A percentile compares a stretch with the other conserved stretches of the same genome.
These are phyloP conservation scores for Calephelis perditalis DNA, from an alignment of 2,888 invertebrate genomes.

Conservation along the genomic window DNA sequence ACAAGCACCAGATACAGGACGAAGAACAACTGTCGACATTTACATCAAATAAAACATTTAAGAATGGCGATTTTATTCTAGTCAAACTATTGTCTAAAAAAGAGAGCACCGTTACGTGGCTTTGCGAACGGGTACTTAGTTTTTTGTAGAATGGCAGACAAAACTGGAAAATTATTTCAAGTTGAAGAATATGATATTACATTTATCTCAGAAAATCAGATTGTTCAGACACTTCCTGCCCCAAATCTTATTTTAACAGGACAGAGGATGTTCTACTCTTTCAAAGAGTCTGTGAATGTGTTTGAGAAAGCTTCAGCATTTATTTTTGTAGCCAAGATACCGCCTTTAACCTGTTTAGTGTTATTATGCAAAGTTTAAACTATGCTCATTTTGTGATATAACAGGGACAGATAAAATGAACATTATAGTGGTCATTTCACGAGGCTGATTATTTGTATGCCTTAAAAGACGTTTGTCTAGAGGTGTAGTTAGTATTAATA, in stretches of 20 bases:
- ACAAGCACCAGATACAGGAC: slow-evolving; percentile 39
- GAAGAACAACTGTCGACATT: slow-evolving; percentile 33
- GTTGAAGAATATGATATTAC: slow-evolving; percentile 20
- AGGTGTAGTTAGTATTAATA: too few species aligned
- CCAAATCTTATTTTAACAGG: slow-evolving; percentile 24
- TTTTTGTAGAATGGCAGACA: slow-evolving; percentile 20
- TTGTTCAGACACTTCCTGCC: slow-evolving; percentile 22
- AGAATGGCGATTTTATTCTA: neutral
- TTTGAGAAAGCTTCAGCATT: slow-evolving; percentile 5
- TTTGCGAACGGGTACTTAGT: slow-evolving; percentile 16
- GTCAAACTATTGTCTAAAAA: slow-evolving; percentile 15
- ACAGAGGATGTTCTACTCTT: slow-evolving; percentile 23
- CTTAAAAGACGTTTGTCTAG: neutral
- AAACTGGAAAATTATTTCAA: slow-evolving; percentile 23
- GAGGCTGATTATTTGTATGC: neutral
- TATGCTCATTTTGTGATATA: neutral
- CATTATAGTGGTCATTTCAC: neutral
- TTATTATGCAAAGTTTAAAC: neutral
- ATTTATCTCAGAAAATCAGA: slow-evolving; percentile 25
- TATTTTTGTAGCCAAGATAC: slow-evolving; percentile 12
- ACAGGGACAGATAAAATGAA: neutral
- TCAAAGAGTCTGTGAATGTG: slow-evolving; percentile 22
- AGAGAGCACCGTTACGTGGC: slow-evolving; percentile 23
- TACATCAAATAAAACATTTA: neutral
- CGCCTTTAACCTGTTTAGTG: slow-evolving; percentile 5